Conservation (phyloP, 2,113 vertebrate species). For the Protobothrops mucrosquamatus region DNA sequence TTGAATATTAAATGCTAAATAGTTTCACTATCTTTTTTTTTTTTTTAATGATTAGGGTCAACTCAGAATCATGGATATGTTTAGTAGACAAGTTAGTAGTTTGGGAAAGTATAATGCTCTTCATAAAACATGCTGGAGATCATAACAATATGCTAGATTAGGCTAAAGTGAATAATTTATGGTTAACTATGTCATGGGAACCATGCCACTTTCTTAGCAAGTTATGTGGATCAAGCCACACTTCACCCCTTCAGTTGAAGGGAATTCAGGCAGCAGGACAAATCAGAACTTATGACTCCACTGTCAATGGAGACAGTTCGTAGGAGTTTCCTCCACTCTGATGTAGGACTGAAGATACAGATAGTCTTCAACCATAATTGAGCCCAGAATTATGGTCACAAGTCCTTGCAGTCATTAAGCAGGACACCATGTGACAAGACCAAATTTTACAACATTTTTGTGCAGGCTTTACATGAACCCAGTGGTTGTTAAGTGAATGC, state of each 20-base stretch:
- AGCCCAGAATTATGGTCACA: not conserved
- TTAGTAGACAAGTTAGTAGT: not conserved
- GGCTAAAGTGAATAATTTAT: not conserved
- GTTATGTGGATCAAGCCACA: not conserved
- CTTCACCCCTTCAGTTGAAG: not conserved
- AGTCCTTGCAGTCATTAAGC: not conserved
- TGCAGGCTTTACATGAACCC: not conserved
- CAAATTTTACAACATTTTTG: not conserved
- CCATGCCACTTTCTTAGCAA: not conserved
- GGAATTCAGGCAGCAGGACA: not conserved
- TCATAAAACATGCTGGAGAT: not conserved
- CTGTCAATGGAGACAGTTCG: not conserved
- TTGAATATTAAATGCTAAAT: not conserved
- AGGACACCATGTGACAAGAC: not conserved
- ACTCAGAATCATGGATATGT: not conserved
- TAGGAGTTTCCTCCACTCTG: not conserved
- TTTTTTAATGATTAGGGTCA: not conserved
- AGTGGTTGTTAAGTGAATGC: not conserved
- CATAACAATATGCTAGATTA: not conserved
- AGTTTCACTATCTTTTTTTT: not conserved
- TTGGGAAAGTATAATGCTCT: not conserved
- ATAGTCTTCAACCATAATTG: not conserved
- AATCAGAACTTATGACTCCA: not conserved
- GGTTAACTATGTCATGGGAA: not conserved
- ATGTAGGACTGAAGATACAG: not conserved